A percentile compares a stretch with the other conserved stretches of the same genome.
Conservation (phyloP, 1,140 invertebrate species). For the Philotrypesis tridentata region DNA sequence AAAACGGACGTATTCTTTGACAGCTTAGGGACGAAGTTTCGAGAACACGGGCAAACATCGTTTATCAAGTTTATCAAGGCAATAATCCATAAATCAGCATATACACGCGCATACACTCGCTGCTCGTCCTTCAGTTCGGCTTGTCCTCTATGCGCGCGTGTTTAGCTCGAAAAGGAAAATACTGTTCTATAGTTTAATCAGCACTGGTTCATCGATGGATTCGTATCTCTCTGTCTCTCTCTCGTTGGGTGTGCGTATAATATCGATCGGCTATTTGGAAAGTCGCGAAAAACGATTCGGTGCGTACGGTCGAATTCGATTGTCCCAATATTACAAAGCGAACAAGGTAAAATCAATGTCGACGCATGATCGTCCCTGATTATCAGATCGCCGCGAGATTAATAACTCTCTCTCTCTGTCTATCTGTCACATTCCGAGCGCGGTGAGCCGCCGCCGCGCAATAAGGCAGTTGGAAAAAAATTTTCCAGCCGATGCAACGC, state of each 20-base stretch:
- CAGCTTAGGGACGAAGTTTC: constrained; percentile 4
- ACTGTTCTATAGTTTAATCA: background rate
- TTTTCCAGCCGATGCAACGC: no score
- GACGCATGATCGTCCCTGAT: background rate
- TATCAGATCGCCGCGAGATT: background rate
- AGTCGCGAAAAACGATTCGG: background rate
- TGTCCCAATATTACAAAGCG: background rate
- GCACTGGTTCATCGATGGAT: background rate
- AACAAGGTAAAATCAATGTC: background rate
- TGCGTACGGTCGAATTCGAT: no score
- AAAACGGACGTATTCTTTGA: constrained; percentile 5
- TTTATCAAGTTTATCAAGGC: constrained; percentile 26
- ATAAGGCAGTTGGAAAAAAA: background rate
- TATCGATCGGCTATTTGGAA: no score
- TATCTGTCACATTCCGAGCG: no score
- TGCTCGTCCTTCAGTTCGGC: background rate
- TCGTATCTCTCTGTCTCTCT: background rate
- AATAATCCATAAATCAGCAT: constrained; percentile 26
- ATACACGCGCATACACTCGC: background rate
- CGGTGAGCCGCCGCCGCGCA: no score
- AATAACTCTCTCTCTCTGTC: background rate
- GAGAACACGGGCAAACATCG: constrained; percentile 8
- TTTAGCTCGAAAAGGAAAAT: background rate
- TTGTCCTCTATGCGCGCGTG: background rate
- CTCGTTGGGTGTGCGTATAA: no score